phyloP scores from a whole-genome alignment of 2,797 vertebrate genomes.

The Sebastes reedi region DNA sequence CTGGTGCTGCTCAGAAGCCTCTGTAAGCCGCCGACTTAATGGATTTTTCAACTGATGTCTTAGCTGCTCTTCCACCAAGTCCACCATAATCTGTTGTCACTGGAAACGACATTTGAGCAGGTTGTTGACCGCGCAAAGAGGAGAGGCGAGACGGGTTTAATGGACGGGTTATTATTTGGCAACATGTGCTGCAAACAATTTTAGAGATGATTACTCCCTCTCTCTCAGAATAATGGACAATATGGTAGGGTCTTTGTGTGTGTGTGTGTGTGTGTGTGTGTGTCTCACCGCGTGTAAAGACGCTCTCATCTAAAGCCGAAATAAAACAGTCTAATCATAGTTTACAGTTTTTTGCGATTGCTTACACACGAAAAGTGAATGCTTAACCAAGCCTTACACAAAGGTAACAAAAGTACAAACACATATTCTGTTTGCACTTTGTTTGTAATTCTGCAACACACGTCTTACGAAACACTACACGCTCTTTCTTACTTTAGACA shows the following conservation, averaged over 20 bases:
- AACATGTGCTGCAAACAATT: slow-evolving; percentile 48
- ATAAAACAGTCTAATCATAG: not conserved
- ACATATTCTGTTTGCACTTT: too few relatives aligned
- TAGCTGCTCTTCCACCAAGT: slow-evolving; percentile 22
- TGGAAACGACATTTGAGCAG: slow-evolving; percentile 37
- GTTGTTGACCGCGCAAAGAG: slow-evolving; percentile 34
- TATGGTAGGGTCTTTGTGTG: not conserved
- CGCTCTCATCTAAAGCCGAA: not conserved
- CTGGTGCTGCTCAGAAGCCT: slow-evolving; percentile 11
- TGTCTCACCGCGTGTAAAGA: not conserved
- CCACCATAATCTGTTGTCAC: slow-evolving; percentile 41
- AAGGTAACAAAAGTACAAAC: too few relatives aligned
- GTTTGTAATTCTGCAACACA: too few relatives aligned
- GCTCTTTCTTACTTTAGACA: too few relatives aligned
- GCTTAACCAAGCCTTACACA: too few relatives aligned
- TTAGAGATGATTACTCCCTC: slow-evolving; percentile 44
- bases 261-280: not conserved
- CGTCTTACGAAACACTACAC: too few relatives aligned
- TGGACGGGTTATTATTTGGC: slow-evolving; percentile 50
- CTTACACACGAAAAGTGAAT: too few relatives aligned
- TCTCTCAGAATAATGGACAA: slow-evolving; percentile 36
- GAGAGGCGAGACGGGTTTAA: slow-evolving; percentile 43
- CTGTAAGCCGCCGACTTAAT: slow-evolving; percentile 36
- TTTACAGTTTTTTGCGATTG: not conserved
- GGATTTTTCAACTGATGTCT: slow-evolving; percentile 43